phyloP scores from a whole-genome alignment of 2,797 vertebrate species.

The Ciconia nigra region DNA sequence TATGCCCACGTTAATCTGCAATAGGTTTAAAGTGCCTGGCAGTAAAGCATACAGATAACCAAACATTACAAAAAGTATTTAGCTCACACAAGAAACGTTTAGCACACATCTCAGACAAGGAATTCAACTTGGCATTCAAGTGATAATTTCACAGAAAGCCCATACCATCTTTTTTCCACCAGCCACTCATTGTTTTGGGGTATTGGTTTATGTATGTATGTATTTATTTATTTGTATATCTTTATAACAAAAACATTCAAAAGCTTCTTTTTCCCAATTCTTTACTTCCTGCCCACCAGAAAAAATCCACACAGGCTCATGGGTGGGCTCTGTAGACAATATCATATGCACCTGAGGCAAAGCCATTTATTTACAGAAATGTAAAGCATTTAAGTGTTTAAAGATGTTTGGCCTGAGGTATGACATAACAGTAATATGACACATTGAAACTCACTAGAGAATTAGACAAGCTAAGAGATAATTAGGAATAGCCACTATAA shows the following conservation, averaged over 20 bases:
- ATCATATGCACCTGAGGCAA: not conserved
- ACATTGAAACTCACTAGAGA: not conserved
- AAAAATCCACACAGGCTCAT: not conserved
- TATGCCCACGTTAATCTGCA: not conserved
- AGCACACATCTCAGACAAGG: not conserved
- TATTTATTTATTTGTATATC: not conserved
- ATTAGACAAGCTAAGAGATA: not conserved
- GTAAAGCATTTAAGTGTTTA: not conserved
- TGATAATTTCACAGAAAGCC: not conserved
- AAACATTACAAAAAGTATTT: not conserved
- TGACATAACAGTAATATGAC: not conserved
- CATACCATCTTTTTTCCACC: not conserved
- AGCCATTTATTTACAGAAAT: not conserved
- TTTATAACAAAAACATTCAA: not conserved
- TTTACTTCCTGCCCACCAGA: not conserved
- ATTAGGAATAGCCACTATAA: not conserved
- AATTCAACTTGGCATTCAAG: not conserved
- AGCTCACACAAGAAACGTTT: not conserved
- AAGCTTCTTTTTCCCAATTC: not conserved
- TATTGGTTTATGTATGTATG: not conserved
- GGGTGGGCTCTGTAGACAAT: not conserved
- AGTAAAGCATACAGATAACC: not conserved
- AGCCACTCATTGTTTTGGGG: not conserved
- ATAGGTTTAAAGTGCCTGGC: not conserved
- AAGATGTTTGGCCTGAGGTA: not conserved